phyloP scores from a whole-genome alignment of 1,140 invertebrate species.

The Argopecten irradians region DNA sequence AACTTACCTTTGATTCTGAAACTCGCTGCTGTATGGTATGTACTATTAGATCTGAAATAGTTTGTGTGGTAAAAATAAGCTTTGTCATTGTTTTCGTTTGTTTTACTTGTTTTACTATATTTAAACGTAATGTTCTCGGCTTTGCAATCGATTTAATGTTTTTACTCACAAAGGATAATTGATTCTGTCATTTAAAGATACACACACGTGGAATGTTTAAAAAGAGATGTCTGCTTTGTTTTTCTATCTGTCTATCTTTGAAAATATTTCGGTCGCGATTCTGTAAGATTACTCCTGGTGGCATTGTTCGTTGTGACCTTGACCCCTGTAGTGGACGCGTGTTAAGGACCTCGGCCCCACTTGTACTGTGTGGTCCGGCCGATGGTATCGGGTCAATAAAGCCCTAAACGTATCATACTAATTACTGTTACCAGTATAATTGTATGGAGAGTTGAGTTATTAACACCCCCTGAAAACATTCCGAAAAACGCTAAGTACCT shows the following conservation, averaged over 20 bases:
- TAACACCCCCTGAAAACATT: slow-evolving; percentile 1
- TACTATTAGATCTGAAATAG: too few species aligned
- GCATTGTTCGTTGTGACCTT: background rate
- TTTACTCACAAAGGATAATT: background rate
- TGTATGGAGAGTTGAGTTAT: background rate
- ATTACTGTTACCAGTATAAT: background rate
- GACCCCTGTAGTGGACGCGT: background rate
- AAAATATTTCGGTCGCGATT: background rate
- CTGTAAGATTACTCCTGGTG: background rate
- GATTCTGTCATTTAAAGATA: slow-evolving; percentile 12
- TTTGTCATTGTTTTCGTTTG: slow-evolving; percentile 9
- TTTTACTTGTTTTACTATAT: too few species aligned
- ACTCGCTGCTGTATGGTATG: too few species aligned
- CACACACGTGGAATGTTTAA: background rate
- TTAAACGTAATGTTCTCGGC: too few species aligned
- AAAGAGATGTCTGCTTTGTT: background rate
- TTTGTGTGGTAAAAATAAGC: too few species aligned
- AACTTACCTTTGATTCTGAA: too few species aligned
- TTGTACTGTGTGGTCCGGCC: background rate
- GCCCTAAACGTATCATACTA: background rate
- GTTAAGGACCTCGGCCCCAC: background rate
- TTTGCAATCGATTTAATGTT: background rate
- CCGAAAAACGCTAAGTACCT: background rate
- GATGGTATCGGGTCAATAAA: background rate
- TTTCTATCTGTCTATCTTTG: background rate